phyloP scores from a whole-genome alignment of 2,888 invertebrate species.

The Drosophila aldrichi region DNA sequence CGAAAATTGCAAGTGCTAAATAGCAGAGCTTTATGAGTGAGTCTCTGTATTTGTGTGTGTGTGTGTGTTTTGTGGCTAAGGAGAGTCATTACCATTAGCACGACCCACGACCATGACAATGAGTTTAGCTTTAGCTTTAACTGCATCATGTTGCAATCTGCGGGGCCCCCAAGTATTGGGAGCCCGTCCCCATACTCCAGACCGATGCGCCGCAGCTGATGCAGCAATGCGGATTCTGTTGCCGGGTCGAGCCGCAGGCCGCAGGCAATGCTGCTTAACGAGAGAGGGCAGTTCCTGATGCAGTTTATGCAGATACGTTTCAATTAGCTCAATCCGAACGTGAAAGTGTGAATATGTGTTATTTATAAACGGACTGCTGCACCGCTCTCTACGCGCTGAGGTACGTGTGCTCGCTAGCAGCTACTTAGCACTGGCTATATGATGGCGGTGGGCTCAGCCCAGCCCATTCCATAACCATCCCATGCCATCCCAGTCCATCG shows the following conservation, averaged over 20 bases:
- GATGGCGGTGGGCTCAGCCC: not conserved
- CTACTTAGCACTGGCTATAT: constrained; percentile 25
- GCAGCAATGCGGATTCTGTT: constrained; percentile 20
- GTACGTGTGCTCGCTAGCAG: constrained; percentile 9
- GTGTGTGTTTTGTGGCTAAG: constrained; percentile 40
- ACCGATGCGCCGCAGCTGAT: constrained; percentile 20
- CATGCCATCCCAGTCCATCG: not conserved
- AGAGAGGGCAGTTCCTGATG: constrained; percentile 64
- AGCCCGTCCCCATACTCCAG: constrained; percentile 9
- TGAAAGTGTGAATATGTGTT: constrained; percentile 77
- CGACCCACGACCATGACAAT: constrained; percentile 76
- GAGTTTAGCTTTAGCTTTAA: constrained; percentile 52
- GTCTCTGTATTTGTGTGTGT: constrained; percentile 4
- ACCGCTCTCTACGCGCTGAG: constrained; percentile 12
- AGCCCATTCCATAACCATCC: constrained; percentile 9
- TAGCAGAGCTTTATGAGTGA: constrained; percentile 3
- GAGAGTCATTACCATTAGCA: constrained; percentile 54
- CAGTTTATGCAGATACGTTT: constrained; percentile 78
- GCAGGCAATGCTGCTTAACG: constrained; percentile 48
- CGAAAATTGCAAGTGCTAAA: constrained; percentile 58
- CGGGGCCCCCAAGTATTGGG: constrained; percentile 16
- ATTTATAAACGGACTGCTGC: constrained; percentile 60
- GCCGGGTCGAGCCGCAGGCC: constrained; percentile 31
- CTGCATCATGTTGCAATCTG: constrained; percentile 40
- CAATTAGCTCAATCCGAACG: constrained; percentile 78